These are phyloP conservation scores for Indicator indicator DNA, from an alignment of 2,113 vertebrate genomes.

Conservation along the genomic window DNA sequence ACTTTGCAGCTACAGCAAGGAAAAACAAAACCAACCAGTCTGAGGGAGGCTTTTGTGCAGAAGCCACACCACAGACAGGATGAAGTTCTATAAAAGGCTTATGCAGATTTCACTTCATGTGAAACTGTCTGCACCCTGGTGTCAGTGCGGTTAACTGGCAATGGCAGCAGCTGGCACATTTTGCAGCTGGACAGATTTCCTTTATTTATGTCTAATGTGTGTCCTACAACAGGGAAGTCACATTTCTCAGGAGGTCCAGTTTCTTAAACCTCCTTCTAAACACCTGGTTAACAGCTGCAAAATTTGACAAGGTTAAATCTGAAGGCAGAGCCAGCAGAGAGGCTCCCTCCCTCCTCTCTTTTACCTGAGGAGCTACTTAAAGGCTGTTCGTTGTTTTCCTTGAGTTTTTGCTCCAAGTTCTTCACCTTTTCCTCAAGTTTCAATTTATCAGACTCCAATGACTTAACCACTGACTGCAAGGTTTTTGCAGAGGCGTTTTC, in stretches of 20 bases:
- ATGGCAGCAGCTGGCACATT: fast-evolving
- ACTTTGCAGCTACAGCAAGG: not conserved
- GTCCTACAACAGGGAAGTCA: not conserved
- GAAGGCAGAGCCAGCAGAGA: not conserved
- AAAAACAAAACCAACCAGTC: not conserved
- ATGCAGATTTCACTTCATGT: not conserved
- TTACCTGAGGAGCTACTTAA: slow-evolving; percentile 74
- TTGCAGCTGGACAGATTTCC: not conserved
- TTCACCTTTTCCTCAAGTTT: slow-evolving; percentile 87
- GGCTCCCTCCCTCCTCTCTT: not conserved
- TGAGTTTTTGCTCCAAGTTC: slow-evolving; percentile 85
- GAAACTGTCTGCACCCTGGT: fast-evolving
- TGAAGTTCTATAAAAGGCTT: not conserved
- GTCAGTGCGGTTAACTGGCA: not conserved
- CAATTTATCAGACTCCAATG: slow-evolving; percentile 87
- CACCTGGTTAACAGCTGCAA: not conserved
- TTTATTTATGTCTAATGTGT: not conserved
- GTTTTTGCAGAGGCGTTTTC: slow-evolving; percentile 84
- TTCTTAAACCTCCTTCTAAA: not conserved
- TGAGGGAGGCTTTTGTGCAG: not conserved
- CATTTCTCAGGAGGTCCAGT: not conserved
- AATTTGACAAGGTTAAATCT: not conserved
- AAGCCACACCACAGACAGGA: not conserved
- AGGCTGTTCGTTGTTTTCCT: slow-evolving; percentile 75
- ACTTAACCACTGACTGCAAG: slow-evolving; percentile 83